Evolutionary conservation across 2,888 invertebrate genomes (phyloP), one percentile per base, ranked within the genome.

Genomic region (Galeruca laticollis): DNA sequence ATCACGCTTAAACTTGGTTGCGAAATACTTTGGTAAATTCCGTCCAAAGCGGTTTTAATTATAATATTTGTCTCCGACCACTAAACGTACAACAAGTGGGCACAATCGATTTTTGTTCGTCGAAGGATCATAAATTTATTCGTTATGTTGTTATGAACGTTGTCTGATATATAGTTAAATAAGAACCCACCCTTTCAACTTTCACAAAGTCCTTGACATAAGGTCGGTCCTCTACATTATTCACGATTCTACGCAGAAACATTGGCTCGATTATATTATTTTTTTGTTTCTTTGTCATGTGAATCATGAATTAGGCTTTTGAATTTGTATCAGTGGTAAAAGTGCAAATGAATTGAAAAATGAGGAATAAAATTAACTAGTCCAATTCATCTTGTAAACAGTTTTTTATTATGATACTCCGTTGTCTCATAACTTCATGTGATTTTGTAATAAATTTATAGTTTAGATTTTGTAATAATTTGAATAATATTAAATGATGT

Each of bases 191-290:
- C 47, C 47, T 18, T 18, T 47, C 8, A 47, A 15, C 15, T 3
- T 6, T n/a, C 15, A 18, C 3, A 47, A 18, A 47, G 2, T 47
- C 18, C 47, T 47, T 47, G 47, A 47, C 47, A 15, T 8, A 18
- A 47, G 10, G 13, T 11, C 56, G 33, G 15, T 35, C 18, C 56
- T 57, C 35, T 31, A 35, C 35, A 33, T 57, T 57, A 57, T 57
- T 57, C 56, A 57, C 15, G 35, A 57, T 15, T 57, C 15, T 18
- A n/a, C 33, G 56, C 56, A 5, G 35, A 57, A 54, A 57, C 56
- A 33, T 57, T 35, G 33, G 56, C 56, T 35, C 56, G 56, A 35
- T 57, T 35, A 35, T 57, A 57, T 57, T 57, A 57, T 57, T 57
- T 57, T 33, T 31, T 18, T 57, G 31, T 57, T 18, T 15, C 21